phyloP scores from a whole-genome alignment of 2,888 invertebrate genomes.

The Byasa hedistus region DNA sequence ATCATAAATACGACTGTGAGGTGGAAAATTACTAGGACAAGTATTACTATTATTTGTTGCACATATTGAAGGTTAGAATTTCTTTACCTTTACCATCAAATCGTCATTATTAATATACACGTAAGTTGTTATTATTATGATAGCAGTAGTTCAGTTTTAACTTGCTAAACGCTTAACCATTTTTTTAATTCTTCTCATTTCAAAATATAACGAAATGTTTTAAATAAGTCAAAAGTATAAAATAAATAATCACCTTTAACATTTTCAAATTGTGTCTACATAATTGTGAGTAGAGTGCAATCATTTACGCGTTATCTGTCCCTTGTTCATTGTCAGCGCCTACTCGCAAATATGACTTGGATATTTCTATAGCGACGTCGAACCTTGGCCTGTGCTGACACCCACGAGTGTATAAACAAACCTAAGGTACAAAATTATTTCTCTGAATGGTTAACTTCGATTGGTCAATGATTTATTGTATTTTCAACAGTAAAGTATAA shows the following conservation, averaged over 20 bases:
- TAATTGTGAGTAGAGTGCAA: conserved; percentile 22
- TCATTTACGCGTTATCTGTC: conserved; percentile 32
- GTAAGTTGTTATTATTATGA: too few relatives aligned
- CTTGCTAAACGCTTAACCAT: too few relatives aligned
- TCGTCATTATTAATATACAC: too few relatives aligned
- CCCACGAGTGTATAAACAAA: conserved; percentile 23
- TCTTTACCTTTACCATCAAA: too few relatives aligned
- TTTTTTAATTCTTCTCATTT: too few relatives aligned
- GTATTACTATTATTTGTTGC: not conserved
- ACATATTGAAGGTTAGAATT: not conserved
- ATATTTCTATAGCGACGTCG: conserved; percentile 33
- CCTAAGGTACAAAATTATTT: conserved; percentile 9
- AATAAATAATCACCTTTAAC: conserved; percentile 2
- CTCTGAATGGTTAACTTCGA: not conserved
- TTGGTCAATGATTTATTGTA: too few relatives aligned
- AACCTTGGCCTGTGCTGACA: conserved; percentile 32
- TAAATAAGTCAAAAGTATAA: conserved; percentile 1
- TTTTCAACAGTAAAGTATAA: too few relatives aligned
- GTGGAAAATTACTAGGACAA: not conserved
- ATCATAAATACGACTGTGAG: not conserved
- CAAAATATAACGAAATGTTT: too few relatives aligned
- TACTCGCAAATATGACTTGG: conserved; percentile 34
- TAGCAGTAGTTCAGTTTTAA: too few relatives aligned
- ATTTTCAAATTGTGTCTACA: conserved; percentile 5
- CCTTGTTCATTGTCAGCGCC: conserved; percentile 30